Conservation (phyloP, 1,140 invertebrate species). For the Halesus radiatus region DNA sequence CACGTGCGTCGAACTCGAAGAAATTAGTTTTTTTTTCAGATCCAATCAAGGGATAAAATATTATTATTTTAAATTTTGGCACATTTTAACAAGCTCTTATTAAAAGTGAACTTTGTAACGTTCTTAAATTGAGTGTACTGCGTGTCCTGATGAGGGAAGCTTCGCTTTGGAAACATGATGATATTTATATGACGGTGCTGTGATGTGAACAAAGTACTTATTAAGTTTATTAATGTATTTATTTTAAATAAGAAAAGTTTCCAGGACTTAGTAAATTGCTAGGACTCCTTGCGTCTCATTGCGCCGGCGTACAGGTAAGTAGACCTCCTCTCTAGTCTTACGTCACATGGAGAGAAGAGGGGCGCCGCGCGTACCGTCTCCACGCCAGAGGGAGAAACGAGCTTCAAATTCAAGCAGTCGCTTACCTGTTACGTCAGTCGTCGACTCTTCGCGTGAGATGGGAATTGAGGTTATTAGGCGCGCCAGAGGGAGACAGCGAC, state of each 20-base stretch:
- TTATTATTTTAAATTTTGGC: too few species aligned
- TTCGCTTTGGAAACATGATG: too few species aligned
- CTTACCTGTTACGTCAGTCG: conserved; percentile 47
- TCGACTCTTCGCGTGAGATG: conserved; percentile 9
- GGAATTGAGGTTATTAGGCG: neutral
- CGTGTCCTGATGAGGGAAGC: too few species aligned
- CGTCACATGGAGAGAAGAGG: conserved; percentile 38
- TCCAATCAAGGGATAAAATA: too few species aligned
- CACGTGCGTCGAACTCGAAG: too few species aligned
- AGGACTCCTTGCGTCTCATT: neutral
- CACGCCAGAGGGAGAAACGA: neutral
- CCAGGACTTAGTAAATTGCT: neutral
- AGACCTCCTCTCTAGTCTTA: conserved; percentile 31
- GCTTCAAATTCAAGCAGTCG: conserved; percentile 19
- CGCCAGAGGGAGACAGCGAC: conserved; percentile 24
- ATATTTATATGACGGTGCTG: too few species aligned
- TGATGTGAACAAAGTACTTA: too few species aligned
- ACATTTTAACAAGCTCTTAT: too few species aligned
- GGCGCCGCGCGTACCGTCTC: neutral
- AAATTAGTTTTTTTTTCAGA: too few species aligned
- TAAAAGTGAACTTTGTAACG: too few species aligned
- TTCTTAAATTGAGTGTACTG: too few species aligned
- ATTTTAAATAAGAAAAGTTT: neutral
- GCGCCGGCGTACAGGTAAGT: conserved; percentile 52
- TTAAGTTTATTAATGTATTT: too few species aligned